Conservation (phyloP, 2,113 vertebrate species). For the Paramormyrops kingsleyae region DNA sequence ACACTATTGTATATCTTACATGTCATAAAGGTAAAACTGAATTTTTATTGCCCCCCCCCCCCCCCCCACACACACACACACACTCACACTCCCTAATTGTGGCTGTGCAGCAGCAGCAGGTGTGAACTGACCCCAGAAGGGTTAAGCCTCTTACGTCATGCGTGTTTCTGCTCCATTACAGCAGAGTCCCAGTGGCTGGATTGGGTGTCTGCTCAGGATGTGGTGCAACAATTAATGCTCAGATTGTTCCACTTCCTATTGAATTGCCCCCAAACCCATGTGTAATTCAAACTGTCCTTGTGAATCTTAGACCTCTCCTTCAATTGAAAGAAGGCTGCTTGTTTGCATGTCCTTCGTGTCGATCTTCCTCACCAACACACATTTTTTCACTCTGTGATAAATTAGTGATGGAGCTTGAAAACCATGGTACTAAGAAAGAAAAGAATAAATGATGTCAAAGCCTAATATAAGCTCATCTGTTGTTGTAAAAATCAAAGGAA, state of each 20-base stretch:
- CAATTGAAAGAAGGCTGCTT: conserved; percentile 33
- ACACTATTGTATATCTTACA: not conserved
- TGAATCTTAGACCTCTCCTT: conserved; percentile 49
- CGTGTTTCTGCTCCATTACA: conserved; percentile 53
- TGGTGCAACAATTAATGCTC: conserved; percentile 70
- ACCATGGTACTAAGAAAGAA: not conserved
- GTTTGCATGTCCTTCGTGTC: not conserved
- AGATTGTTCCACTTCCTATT: conserved; percentile 72
- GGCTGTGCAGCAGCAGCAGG: not conserved
- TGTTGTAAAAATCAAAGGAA: not conserved
- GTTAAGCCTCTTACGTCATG: conserved; percentile 40
- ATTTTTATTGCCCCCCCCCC: not conserved
- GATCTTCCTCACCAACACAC: not conserved
- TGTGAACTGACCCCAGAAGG: conserved; percentile 26
- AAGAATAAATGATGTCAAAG: not conserved
- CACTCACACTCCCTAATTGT: not conserved
- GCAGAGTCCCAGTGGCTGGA: conserved; percentile 56
- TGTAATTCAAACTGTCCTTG: conserved; percentile 62
- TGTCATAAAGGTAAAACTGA: not conserved
- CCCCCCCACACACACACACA: not conserved
- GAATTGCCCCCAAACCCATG: conserved; percentile 62
- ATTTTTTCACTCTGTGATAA: not conserved
- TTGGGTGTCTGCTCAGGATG: conserved; percentile 67
- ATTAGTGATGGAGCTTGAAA: not conserved
- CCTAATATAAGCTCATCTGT: not conserved